Conservation (phyloP, 92 coral and sea anemone species). For the Palythoa caribaeorum region DNA sequence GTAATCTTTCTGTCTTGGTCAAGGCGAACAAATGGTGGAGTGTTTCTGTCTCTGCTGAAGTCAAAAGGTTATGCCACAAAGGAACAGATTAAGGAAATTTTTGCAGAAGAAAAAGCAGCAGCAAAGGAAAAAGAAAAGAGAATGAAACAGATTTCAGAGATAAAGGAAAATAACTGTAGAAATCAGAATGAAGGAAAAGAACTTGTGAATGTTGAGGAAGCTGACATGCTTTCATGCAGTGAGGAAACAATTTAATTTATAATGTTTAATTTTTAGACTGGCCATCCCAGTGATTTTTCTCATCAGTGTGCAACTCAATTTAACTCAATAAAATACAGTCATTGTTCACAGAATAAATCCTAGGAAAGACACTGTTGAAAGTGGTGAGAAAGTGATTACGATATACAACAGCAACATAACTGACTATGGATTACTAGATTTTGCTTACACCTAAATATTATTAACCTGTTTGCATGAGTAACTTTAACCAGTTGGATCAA, state of each 20-base stretch:
- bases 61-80: constrained; percentile 76
- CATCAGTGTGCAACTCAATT: too few relatives aligned
- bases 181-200: neutral
- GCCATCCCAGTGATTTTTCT: too few relatives aligned
- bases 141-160: constrained; percentile 27
- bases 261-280: too few relatives aligned
- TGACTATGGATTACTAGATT: too few relatives aligned
- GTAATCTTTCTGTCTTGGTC: neutral
- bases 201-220: neutral
- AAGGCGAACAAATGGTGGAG: constrained; percentile 98
- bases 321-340: too few relatives aligned
- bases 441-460: too few relatives aligned
- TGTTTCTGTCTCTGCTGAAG: constrained; percentile 83
- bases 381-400: too few relatives aligned
- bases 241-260: neutral
- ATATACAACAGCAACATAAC: too few relatives aligned
- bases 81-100: constrained; percentile 86
- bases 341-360: too few relatives aligned
- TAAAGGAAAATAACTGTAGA: constrained; percentile 44
- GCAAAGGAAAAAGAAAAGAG: constrained; percentile 63
- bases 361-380: too few relatives aligned
- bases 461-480: too few relatives aligned
- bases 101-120: constrained; percentile 74
- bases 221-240: neutral
- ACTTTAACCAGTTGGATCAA: too few relatives aligned